phyloP scores from a whole-genome alignment of 2,888 invertebrate species.

The Sarcophaga caerulescens region DNA sequence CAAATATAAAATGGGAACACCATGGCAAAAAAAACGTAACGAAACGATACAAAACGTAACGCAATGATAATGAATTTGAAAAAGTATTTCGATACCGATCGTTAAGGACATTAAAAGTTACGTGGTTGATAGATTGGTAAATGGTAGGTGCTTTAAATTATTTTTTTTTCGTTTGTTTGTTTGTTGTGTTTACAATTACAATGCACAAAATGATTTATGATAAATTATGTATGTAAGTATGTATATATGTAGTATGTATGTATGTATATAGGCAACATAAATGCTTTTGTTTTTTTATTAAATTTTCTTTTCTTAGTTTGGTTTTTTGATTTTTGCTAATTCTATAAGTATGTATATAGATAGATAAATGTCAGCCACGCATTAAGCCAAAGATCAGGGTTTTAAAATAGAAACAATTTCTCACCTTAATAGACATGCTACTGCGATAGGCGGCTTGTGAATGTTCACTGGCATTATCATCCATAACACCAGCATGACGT shows the following conservation, averaged over 20 bases:
- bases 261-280: constrained; percentile 34
- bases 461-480: constrained; percentile 75
- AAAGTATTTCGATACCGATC: too few species aligned
- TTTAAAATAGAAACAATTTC: constrained; percentile 78
- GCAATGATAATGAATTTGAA: too few species aligned
- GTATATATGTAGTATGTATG: constrained; percentile 32
- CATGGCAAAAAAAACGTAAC: too few species aligned
- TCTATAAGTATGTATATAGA: neutral
- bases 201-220: neutral
- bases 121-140: too few species aligned
- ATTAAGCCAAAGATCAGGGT: constrained; percentile 72
- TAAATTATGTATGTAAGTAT: constrained; percentile 10
- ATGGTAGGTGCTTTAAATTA: too few species aligned
- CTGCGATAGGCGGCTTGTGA: constrained; percentile 74
- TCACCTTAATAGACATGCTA: constrained; percentile 84
- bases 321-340: neutral
- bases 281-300: neutral
- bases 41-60: too few species aligned
- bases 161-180: too few species aligned
- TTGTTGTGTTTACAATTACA: too few species aligned
- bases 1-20: too few species aligned
- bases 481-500: constrained; percentile 75
- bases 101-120: too few species aligned
- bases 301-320: neutral
- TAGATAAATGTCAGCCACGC: constrained; percentile 68